These are phyloP conservation scores for Pao palembangensis DNA, from an alignment of 2,113 vertebrate species.

Conservation along the genomic window DNA sequence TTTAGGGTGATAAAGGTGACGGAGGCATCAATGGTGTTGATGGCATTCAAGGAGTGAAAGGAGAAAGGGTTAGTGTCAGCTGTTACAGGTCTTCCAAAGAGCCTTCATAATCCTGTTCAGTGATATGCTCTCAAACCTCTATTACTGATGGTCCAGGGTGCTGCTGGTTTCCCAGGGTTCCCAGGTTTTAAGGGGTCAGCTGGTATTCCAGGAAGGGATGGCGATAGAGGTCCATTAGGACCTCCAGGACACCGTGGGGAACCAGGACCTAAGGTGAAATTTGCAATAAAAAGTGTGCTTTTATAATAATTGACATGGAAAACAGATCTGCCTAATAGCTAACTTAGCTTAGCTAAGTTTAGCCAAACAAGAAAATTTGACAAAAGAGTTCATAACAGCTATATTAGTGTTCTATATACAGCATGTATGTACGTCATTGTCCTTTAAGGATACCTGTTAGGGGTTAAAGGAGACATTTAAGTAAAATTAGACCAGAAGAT, in stretches of 20 bases:
- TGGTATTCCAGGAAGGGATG: constrained; percentile 73
- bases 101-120: neutral
- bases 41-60: constrained; percentile 78
- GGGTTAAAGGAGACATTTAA: neutral
- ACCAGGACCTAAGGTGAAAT: constrained; percentile 76
- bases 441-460: neutral
- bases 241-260: constrained; percentile 69
- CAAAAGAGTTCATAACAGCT: too few relatives aligned
- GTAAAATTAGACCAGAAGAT: neutral
- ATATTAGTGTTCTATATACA: neutral
- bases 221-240: constrained; percentile 68
- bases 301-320: too few relatives aligned
- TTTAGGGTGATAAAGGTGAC: constrained; percentile 78
- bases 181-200: constrained; percentile 82
- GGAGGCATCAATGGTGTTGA: constrained; percentile 68
- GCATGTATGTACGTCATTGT: neutral
- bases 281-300: neutral
- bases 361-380: too few relatives aligned
- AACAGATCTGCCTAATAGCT: too few relatives aligned
- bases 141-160: constrained; percentile 65
- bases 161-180: constrained; percentile 79
- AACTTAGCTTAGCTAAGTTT: too few relatives aligned
- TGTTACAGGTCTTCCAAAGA: neutral
- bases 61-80: constrained; percentile 76
- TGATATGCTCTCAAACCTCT: neutral